These are phyloP conservation scores for Lithophane socia DNA, from an alignment of 2,888 invertebrate genomes.

Conservation along the genomic window DNA sequence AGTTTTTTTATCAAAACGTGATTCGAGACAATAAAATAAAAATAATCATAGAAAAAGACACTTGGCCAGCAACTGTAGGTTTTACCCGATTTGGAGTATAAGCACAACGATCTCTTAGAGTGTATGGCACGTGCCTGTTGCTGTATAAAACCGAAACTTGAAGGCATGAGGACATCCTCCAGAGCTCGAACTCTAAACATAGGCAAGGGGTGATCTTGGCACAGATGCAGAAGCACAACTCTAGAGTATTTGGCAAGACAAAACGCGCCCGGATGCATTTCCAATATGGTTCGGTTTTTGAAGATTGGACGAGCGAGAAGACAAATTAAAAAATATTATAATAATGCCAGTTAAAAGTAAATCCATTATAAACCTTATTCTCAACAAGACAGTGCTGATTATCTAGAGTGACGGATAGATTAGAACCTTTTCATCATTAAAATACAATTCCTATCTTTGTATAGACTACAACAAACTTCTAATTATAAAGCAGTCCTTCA, in stretches of 20 bases:
- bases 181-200: too few species aligned
- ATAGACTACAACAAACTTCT: conserved; percentile 31
- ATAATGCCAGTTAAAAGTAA: conserved; percentile 36
- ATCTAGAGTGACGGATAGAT: conserved; percentile 25
- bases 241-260: neutral
- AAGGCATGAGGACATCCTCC: too few species aligned
- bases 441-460: conserved; percentile 26
- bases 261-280: neutral
- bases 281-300: too few species aligned
- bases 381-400: conserved; percentile 30
- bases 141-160: neutral
- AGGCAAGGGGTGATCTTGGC: too few species aligned
- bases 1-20: neutral
- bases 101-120: neutral
- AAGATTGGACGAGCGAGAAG: neutral
- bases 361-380: conserved; percentile 26
- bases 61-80: neutral
- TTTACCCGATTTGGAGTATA: neutral
- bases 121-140: neutral
- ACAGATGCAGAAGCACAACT: neutral
- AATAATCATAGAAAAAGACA: neutral
- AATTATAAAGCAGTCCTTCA: conserved; percentile 50
- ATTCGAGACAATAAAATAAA: neutral
- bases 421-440: conserved; percentile 49
- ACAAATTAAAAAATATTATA: neutral